Conservation (phyloP, 1,140 invertebrate genomes). For the Heliconius nattereri region DNA sequence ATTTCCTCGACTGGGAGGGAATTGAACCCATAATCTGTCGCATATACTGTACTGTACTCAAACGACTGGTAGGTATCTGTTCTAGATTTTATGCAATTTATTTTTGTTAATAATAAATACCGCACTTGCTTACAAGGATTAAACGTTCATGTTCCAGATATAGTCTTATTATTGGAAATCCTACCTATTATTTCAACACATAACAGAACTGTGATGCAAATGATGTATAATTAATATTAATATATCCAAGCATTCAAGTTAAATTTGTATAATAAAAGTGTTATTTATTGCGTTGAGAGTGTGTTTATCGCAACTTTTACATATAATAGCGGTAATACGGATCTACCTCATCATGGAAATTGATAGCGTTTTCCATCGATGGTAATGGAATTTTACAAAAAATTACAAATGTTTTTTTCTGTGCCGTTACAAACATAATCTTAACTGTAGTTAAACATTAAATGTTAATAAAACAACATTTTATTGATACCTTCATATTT, state of each 20-base stretch:
- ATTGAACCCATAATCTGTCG: too few species aligned
- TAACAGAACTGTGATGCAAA: background rate
- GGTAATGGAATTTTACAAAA: background rate
- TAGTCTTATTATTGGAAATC: background rate
- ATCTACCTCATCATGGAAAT: background rate
- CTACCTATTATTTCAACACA: background rate
- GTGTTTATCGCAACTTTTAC: background rate
- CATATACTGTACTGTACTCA: too few species aligned
- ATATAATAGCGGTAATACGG: background rate
- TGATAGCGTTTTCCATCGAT: background rate
- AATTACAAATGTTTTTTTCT: background rate
- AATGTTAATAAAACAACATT: background rate
- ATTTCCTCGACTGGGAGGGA: too few species aligned
- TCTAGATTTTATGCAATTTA: too few species aligned
- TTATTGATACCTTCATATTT: too few species aligned
- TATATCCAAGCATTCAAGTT: background rate
- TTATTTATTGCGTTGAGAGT: background rate
- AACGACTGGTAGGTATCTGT: too few species aligned
- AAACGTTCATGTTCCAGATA: background rate
- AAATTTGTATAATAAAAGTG: constrained; percentile 8
- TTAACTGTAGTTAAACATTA: background rate
- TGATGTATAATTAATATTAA: background rate
- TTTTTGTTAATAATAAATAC: too few species aligned
- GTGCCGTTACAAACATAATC: background rate
- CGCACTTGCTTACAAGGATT: too few species aligned